These are phyloP conservation scores for Drosophila ustulata DNA, from an alignment of 2,888 invertebrate species.

Conservation along the genomic window DNA sequence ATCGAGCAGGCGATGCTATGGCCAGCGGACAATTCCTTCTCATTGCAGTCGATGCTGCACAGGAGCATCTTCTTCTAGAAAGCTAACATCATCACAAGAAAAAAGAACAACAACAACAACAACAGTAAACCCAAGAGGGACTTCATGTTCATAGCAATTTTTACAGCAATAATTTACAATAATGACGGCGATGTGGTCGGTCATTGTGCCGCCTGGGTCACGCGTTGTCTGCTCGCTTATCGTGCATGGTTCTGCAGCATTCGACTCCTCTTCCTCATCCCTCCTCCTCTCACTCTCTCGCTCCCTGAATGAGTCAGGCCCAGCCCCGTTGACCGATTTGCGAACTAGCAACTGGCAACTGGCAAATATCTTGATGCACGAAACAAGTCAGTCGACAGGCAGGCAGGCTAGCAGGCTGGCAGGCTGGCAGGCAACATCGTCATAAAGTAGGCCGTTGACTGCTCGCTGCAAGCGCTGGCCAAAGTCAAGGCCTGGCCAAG, in stretches of 20 bases:
- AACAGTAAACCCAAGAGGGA: constrained; percentile 3
- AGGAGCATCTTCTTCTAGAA: constrained; percentile 46
- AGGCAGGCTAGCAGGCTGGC: not conserved
- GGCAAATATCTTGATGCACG: constrained; percentile 75
- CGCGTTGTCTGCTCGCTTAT: constrained; percentile 64
- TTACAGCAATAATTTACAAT: constrained; percentile 79
- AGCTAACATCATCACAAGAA: constrained; percentile 47
- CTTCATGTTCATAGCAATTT: constrained; percentile 61
- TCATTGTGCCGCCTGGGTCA: constrained; percentile 80
- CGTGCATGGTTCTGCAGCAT: constrained; percentile 23
- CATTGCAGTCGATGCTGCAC: constrained; percentile 23
- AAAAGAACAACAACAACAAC: constrained; percentile 9
- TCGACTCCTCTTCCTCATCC: not conserved
- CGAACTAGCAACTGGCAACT: constrained; percentile 42
- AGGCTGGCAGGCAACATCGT: constrained; percentile 24
- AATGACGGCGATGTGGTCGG: constrained; percentile 65
- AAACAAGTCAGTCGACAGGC: constrained; percentile 55
- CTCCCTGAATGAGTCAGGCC: constrained; percentile 43
- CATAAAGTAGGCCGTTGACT: constrained; percentile 82
- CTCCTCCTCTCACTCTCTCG: not conserved
- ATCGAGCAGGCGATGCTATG: constrained; percentile 7
- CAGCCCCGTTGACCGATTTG: constrained; percentile 77
- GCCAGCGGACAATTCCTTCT: not conserved
- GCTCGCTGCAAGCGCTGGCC: constrained; percentile 52
- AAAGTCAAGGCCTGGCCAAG: constrained; percentile 73